phyloP scores from a whole-genome alignment of 1,140 invertebrate genomes.

The Cryptotermes secundus region DNA sequence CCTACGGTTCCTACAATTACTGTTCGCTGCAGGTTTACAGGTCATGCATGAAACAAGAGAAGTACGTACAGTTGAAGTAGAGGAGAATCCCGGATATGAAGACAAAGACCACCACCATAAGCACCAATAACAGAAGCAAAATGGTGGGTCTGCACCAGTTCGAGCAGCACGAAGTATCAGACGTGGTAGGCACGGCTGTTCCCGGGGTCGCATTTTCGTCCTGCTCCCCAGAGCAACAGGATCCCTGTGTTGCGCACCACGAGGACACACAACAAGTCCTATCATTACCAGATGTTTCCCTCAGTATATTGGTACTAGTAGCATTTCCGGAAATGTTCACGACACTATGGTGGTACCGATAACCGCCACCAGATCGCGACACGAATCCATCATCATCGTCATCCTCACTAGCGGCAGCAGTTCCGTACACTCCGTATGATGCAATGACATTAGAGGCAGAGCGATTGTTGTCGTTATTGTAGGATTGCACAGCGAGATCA shows the following conservation, averaged over 20 bases:
- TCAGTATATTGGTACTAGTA: slow-evolving; percentile 39
- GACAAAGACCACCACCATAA: slow-evolving; percentile 57
- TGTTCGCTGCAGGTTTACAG: no score
- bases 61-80: slow-evolving; percentile 62
- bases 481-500: slow-evolving; percentile 26
- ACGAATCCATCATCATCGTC: slow-evolving; percentile 53
- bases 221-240: slow-evolving; percentile 37
- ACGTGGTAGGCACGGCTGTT: slow-evolving; percentile 37
- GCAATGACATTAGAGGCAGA: slow-evolving; percentile 53
- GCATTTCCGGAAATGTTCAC: slow-evolving; percentile 50
- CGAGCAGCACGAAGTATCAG: slow-evolving; percentile 42
- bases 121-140: slow-evolving; percentile 52
- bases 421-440: slow-evolving; percentile 56
- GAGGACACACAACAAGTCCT: slow-evolving; percentile 46
- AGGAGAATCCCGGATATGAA: slow-evolving; percentile 58
- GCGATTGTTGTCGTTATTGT: slow-evolving; percentile 44
- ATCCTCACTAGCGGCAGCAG: slow-evolving; percentile 53
- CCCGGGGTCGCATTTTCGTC: slow-evolving; percentile 38
- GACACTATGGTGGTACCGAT: slow-evolving; percentile 54
- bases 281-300: slow-evolving; percentile 47
- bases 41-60: background rate
- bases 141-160: slow-evolving; percentile 56
- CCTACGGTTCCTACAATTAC: no score
- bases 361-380: slow-evolving; percentile 43
- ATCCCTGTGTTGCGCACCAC: slow-evolving; percentile 43